phyloP scores from a whole-genome alignment of 2,797 vertebrate genomes.

The Nyctibius grandis region DNA sequence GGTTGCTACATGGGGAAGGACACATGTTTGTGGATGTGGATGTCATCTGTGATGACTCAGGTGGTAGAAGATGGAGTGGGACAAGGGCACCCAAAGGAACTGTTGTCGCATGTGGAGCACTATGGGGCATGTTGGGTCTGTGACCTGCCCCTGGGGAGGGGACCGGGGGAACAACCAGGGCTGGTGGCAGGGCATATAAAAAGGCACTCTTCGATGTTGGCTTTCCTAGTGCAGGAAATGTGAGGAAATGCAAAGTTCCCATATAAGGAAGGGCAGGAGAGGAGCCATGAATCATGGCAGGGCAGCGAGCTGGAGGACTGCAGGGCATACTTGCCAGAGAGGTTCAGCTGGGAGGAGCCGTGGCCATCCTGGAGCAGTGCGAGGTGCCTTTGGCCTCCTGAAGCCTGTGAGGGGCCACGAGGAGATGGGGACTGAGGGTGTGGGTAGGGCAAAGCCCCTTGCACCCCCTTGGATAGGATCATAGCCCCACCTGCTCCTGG shows the following conservation, averaged over 20 bases:
- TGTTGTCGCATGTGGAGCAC: neutral
- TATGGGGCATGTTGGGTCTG: neutral
- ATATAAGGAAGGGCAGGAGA: neutral
- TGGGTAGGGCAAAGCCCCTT: neutral
- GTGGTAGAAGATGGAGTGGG: no score
- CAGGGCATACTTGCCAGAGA: neutral
- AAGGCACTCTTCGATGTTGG: neutral
- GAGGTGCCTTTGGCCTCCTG: neutral
- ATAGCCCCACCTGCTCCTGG: neutral
- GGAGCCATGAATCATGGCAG: neutral
- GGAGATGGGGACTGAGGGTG: neutral
- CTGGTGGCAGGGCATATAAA: neutral
- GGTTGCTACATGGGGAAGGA: neutral
- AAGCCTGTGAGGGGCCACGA: rapidly evolving
- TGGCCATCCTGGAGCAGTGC: rapidly evolving
- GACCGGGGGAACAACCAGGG: rapidly evolving
- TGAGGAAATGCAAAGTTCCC: neutral
- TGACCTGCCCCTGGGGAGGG: neutral
- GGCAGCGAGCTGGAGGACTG: neutral
- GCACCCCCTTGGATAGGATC: neutral
- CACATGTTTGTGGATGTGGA: rapidly evolving
- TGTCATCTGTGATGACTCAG: neutral
- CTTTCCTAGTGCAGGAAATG: neutral
- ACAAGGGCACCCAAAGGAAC: rapidly evolving
- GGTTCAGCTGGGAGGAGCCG: neutral